phyloP scores from a whole-genome alignment of 2,113 vertebrate genomes.

The Istiophorus platypterus region DNA sequence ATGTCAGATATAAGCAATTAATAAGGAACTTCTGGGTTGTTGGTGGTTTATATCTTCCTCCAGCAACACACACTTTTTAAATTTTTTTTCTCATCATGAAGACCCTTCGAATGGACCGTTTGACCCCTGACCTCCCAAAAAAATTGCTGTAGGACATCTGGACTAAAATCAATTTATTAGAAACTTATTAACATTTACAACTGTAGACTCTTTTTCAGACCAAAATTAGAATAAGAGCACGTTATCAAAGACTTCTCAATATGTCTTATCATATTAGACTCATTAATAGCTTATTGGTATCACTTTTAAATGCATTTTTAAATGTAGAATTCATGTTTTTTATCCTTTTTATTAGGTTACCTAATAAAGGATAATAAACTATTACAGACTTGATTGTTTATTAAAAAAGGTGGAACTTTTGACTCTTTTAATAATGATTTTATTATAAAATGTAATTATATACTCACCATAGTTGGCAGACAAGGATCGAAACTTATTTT shows the following conservation, averaged over 20 bases:
- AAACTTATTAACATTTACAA: not conserved
- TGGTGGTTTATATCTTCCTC: not conserved
- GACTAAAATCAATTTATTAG: not conserved
- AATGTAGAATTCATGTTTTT: not conserved
- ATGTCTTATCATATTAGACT: too few species aligned
- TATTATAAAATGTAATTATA: not conserved
- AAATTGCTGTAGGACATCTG: not conserved
- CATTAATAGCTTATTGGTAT: not conserved
- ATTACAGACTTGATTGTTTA: not conserved
- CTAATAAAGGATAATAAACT: too few species aligned
- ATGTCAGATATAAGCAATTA: not conserved
- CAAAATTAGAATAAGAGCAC: too few species aligned
- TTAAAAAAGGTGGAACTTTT: not conserved
- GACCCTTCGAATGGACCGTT: not conserved
- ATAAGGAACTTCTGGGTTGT: not conserved
- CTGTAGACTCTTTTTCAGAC: not conserved
- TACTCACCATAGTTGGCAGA: too few species aligned
- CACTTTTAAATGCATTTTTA: not conserved
- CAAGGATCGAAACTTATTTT: conserved; percentile 6
- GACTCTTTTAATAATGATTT: not conserved
- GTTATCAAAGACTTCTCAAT: not conserved
- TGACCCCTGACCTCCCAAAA: not conserved
- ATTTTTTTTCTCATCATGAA: not conserved
- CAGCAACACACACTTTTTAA: too few species aligned
- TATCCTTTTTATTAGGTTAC: not conserved